Base-by-base conservation (phyloP, 1,140 invertebrate genomes). In the Tetranychus urticae region DNA sequence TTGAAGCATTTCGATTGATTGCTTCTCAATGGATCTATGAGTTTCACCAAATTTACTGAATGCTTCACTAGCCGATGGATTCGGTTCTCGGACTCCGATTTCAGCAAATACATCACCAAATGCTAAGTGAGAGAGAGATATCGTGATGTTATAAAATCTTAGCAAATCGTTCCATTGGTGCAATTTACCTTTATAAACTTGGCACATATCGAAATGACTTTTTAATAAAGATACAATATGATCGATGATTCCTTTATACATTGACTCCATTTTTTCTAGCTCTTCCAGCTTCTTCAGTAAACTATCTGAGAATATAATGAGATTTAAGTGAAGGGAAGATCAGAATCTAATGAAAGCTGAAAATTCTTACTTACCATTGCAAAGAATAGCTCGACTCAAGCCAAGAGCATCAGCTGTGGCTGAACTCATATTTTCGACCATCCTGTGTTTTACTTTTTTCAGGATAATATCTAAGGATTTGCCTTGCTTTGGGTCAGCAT, bases 401-500 rank as follows among this genome's bases (percentile, higher is more conserved):
- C 94, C 94, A 37, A 99, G 74, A 0, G 94, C 92, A 75, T 98
- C 91, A 1, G 94, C 94, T 0, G 94, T 97, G 14, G 86, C 84
- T 12, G 86, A 86, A 56, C 86, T 92, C 85, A 99, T 93, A 67
- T 85, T 89, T 72, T 98, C 94, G 0, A 97, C 92, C 33, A 98
- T 74, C 63, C 88, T 78, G 74, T 98, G 93, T 69, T 98, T 98
- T 56, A 94, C 83, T 74, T 97, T 98, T 73, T 98, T 98, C 65
- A 97, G 75, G 63, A 94, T 83, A 57, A 98, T 94, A 70, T 98
- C 94, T 37, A 98, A 74, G 6, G 85, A 83, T 71, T 92, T 91
- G 2, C 87, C 86, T 77, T 96, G 89, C 65, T 86, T 84, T 0
- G 88, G 87, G 76, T 97, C 91, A 1, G 92, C 92, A 74, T 97